Percentiles rank a stretch among this genome's conserved stretches.
These are phyloP conservation scores for Portevinia maculata DNA, from an alignment of 2,888 invertebrate genomes.

Conservation along the genomic window DNA sequence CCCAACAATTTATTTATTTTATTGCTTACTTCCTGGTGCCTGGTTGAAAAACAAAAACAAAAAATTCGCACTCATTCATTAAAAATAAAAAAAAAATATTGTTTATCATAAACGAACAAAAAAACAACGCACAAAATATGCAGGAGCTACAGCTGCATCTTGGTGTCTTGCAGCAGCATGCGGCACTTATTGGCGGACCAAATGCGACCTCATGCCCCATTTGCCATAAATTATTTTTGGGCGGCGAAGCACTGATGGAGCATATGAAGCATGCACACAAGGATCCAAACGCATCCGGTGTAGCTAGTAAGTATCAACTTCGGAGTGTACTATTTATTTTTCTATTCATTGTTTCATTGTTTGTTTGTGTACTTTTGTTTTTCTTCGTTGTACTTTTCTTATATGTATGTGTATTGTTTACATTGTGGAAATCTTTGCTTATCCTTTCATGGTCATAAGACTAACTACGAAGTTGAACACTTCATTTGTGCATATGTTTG, in stretches of 20 bases:
- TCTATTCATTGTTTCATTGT: constrained; percentile 32
- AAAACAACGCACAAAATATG: constrained; percentile 74
- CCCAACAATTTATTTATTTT: constrained; percentile 57
- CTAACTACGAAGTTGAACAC: too few relatives aligned
- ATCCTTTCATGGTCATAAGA: too few relatives aligned
- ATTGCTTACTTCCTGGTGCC: constrained; percentile 66
- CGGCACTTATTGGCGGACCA: constrained; percentile 94
- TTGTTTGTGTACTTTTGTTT: neutral
- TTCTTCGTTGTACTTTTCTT: neutral
- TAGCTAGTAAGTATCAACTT: constrained; percentile 76
- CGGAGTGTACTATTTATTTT: constrained; percentile 11
- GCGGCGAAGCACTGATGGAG: constrained; percentile 96
- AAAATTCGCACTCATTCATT: constrained; percentile 30
- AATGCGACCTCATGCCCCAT: constrained; percentile 96
- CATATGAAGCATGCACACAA: constrained; percentile 98
- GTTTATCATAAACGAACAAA: constrained; percentile 19
- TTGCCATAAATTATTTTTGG: constrained; percentile 97
- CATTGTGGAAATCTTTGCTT: too few relatives aligned
- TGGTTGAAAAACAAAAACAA: constrained; percentile 44
- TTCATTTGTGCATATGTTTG: too few relatives aligned
- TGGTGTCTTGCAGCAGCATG: constrained; percentile 98
- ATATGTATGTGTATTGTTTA: neutral
- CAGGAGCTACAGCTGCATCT: constrained; percentile 95
- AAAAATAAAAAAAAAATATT: constrained; percentile 30
- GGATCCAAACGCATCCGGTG: constrained; percentile 86